These are phyloP conservation scores for Litocranius walleri DNA, from an alignment of 2,113 vertebrate species.

Conservation along the genomic window DNA sequence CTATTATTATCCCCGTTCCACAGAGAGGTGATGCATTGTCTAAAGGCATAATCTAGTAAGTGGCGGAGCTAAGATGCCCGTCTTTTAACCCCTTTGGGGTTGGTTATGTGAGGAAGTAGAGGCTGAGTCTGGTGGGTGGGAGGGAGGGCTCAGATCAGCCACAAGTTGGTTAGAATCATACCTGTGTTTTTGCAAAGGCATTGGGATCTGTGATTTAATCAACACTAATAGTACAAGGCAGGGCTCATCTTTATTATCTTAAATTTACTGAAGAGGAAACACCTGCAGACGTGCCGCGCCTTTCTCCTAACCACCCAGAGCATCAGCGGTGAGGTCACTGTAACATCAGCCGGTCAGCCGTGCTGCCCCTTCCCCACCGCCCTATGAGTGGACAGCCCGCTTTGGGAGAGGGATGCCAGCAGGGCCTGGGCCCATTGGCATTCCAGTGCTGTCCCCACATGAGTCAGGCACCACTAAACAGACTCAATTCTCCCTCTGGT, in stretches of 20 bases:
- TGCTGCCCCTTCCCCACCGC: not conserved
- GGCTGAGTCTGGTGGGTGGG: too few relatives aligned
- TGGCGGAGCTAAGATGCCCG: not conserved
- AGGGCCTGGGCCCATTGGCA: too few relatives aligned
- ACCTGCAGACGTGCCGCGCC: accelerated
- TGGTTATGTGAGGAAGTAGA: not conserved
- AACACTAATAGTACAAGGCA: not conserved
- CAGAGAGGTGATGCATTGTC: not conserved
- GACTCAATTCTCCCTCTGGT: not conserved
- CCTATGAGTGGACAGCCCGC: too few relatives aligned
- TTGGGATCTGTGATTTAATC: not conserved
- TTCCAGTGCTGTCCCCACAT: not conserved
- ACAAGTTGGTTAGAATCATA: accelerated
- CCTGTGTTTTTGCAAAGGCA: not conserved
- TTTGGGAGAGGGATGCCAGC: not conserved
- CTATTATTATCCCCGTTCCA: not conserved
- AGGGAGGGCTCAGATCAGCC: not conserved
- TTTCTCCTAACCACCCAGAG: not conserved
- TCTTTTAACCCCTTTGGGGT: not conserved
- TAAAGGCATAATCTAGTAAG: not conserved
- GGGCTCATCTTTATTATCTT: not conserved
- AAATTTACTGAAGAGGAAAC: not conserved
- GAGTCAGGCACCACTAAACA: not conserved
- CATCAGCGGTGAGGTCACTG: accelerated
- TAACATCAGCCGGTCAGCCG: accelerated